Evolutionary conservation across 2,888 invertebrate genomes (phyloP), one percentile per base, ranked within the genome.

Genomic region (Glaucopsyche alexis): DNA sequence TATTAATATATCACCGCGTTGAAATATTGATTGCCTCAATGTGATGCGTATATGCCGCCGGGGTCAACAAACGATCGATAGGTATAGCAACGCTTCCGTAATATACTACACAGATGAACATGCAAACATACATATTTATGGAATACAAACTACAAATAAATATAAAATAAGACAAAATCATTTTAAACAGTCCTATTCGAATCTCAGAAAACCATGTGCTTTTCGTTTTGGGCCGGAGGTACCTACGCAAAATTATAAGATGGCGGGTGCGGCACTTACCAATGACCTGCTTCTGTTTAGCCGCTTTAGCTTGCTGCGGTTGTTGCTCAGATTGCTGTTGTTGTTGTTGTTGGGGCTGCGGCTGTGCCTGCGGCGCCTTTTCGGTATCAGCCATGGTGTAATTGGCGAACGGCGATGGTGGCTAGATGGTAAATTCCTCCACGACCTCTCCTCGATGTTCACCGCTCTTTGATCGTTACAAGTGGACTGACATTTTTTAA

Each of bases 361-460:
- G 91, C 94, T 94, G 94, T 94, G 95, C 91, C 94, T 95, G 93
- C 95, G 95, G 95, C 94, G 95, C 95, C 94, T 96, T 96, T 94
- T 97, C 98, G 95, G 97, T 96, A 96, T 98, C 98, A 96, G 98
- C 97, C 98, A 98, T 98, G 96, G 95, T 95, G 95, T 95, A 95
- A 94, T 95, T 95, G 94, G 94, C 94, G 94, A 94, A 94, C 94
- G 95, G 95, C 95, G 95, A 95, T 95, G 95, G 94, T 95, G 94
- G 93, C 91, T 91, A 93, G 94, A 93, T 94, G 94, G 94, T 94
- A 94, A 94, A 94, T 94, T 94, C 95, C 95, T 95, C 95, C 95
- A 95, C 95, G 94, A 94, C 95, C 95, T 94, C 94, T 94, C 94
- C 94, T 94, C 93, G 95, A 94, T 95, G 95, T 95, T 95, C 92